phyloP scores from a whole-genome alignment of 1,140 invertebrate genomes.

The Pachyrhynchus sulphureomaculatus region DNA sequence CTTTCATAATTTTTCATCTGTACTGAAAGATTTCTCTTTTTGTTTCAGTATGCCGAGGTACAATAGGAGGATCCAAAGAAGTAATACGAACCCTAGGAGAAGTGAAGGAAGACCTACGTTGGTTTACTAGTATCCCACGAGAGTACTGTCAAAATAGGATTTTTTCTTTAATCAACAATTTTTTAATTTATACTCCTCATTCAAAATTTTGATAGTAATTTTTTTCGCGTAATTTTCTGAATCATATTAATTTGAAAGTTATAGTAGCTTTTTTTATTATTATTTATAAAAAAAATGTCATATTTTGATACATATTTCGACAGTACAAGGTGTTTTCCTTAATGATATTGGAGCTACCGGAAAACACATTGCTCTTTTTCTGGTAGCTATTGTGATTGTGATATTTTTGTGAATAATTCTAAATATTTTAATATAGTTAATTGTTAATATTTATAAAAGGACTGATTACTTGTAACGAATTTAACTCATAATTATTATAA shows the following conservation, averaged over 20 bases:
- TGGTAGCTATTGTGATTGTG: constrained; percentile 33
- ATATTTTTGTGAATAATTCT: constrained; percentile 41
- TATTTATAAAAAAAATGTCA: too few species aligned
- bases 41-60: constrained; percentile 38
- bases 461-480: constrained; percentile 40
- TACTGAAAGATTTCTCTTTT: too few species aligned
- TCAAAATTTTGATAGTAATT: too few species aligned
- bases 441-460: constrained; percentile 35
- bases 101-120: constrained; percentile 4
- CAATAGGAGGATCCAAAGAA: constrained; percentile 14
- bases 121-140: constrained; percentile 11
- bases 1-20: too few species aligned
- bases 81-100: constrained; percentile 15
- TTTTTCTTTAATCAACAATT: background rate
- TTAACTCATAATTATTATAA: constrained; percentile 4
- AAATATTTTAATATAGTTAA: constrained; percentile 35
- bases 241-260: too few species aligned
- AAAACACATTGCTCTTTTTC: too few species aligned
- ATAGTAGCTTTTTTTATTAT: too few species aligned
- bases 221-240: too few species aligned
- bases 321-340: background rate
- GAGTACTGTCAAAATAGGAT: constrained; percentile 7
- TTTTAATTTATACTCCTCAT: too few species aligned
- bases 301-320: too few species aligned
- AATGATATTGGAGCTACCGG: background rate